These are phyloP conservation scores for Melipona beecheii DNA, from an alignment of 2,888 invertebrate species.

Conservation along the genomic window DNA sequence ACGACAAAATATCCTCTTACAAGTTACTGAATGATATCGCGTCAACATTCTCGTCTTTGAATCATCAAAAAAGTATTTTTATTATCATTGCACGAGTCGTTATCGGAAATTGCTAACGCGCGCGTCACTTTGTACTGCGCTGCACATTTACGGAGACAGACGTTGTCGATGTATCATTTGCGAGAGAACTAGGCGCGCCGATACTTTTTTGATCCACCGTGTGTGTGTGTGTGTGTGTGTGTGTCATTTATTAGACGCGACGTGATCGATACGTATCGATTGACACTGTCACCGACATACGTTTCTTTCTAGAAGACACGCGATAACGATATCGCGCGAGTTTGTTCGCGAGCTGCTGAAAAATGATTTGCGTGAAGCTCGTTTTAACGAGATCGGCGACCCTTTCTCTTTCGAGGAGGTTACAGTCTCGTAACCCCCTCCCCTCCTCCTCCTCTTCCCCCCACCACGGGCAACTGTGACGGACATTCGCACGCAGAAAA, in stretches of 20 bases:
- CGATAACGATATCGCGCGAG: constrained; percentile 1
- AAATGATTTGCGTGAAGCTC: constrained; percentile 9
- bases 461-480: background rate
- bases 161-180: no score
- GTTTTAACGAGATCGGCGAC: background rate
- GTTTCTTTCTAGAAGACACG: background rate
- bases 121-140: no score
- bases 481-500: background rate
- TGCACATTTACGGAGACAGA: no score
- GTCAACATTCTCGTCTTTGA: no score
- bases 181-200: no score
- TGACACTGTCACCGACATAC: constrained; percentile 10
- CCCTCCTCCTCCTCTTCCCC: no score
- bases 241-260: constrained; percentile 9
- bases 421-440: background rate
- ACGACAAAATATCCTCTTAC: no score
- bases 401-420: background rate
- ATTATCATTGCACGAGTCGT: no score
- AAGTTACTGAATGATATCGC: no score
- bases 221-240: constrained; percentile 4
- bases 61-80: no score
- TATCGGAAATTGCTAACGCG: no score
- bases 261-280: constrained; percentile 4
- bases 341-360: background rate
- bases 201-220: no score